phyloP scores from a whole-genome alignment of 2,113 vertebrate genomes.

The Macquaria ambigua region DNA sequence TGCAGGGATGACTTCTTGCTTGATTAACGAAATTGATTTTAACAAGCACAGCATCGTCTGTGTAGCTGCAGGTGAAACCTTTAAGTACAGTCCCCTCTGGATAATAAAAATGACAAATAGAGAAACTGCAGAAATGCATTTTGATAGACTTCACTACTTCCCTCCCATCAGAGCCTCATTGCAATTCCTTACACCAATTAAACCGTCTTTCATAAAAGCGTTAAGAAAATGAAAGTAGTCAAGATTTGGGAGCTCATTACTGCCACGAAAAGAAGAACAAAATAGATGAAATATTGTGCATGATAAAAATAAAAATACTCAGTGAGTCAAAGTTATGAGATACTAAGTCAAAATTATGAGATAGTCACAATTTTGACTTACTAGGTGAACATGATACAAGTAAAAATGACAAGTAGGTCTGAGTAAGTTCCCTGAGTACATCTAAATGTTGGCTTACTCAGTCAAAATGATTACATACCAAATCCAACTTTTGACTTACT shows the following conservation, averaged over 20 bases:
- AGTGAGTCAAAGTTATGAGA: too few species aligned
- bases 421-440: too few species aligned
- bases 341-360: background rate
- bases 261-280: background rate
- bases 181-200: background rate
- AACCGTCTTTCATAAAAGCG: background rate
- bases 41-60: background rate
- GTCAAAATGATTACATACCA: too few species aligned
- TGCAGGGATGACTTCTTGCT: background rate
- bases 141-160: background rate
- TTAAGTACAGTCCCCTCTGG: background rate
- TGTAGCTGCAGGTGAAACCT: slow-evolving; percentile 14
- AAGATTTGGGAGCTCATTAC: background rate
- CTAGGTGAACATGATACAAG: too few species aligned
- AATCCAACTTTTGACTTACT: too few species aligned
- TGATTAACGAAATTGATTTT: slow-evolving; percentile 31
- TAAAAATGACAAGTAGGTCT: too few species aligned
- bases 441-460: too few species aligned
- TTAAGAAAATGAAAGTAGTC: background rate
- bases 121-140: background rate
- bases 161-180: background rate
- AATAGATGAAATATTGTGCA: background rate
- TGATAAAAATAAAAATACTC: background rate
- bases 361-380: background rate
- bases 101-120: background rate